Evolutionary conservation across 2,888 invertebrate genomes (phyloP).

Genomic region (Leucophenga maculata): DNA sequence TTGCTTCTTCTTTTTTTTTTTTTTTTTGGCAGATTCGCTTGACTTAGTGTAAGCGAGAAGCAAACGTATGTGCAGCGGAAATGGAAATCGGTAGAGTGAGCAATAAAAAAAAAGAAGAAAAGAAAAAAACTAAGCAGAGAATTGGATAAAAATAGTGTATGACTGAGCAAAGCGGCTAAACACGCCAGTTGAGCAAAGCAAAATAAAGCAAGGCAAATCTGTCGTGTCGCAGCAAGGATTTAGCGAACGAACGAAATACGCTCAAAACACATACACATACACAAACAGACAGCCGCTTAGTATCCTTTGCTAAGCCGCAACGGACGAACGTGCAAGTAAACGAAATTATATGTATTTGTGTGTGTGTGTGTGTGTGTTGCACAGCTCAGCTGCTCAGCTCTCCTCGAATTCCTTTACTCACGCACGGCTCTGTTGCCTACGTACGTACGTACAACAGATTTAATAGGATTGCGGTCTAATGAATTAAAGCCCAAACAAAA

Average conservation of each 20-base stretch:
- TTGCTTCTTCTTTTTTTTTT: not conserved
- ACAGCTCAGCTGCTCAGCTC: conserved; percentile 3
- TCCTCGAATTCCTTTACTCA: not conserved
- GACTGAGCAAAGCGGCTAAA: conserved; percentile 32
- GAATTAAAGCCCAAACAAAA: conserved; percentile 53
- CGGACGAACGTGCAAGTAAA: not conserved
- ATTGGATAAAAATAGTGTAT: not conserved
- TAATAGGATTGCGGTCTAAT: conserved; percentile 59
- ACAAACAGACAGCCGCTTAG: not conserved
- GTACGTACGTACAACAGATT: conserved; percentile 37
- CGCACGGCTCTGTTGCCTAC: conserved; percentile 39
- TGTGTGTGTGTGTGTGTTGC: too few species aligned
- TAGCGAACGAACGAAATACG: conserved; percentile 6
- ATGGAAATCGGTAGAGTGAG: conserved; percentile 35
- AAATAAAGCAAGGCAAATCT: conserved; percentile 36
- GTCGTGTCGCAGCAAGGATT: conserved; percentile 38
- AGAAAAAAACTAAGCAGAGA: not conserved
- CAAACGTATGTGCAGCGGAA: conserved; percentile 32
- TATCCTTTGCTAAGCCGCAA: not conserved
- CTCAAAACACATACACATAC: not conserved
- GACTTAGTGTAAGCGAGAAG: conserved; percentile 18
- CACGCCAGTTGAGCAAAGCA: conserved; percentile 40
- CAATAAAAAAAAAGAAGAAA: not conserved
- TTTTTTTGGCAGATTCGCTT: not conserved
- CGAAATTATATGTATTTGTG: not conserved